Conservation (phyloP, 2,888 invertebrate genomes). For the Erebia aethiops region DNA sequence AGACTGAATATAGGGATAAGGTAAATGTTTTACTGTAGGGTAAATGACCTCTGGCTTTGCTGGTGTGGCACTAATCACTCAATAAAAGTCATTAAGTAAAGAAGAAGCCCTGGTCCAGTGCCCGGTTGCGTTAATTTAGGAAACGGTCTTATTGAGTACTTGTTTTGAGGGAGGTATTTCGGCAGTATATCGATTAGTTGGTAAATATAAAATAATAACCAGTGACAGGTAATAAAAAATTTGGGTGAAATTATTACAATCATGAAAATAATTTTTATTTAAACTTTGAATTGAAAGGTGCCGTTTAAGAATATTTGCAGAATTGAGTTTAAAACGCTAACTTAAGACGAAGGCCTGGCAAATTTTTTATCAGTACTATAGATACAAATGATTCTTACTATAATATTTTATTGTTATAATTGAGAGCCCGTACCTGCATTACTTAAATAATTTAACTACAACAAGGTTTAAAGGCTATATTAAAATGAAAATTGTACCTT, state of each 20-base stretch:
- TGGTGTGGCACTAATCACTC: background rate
- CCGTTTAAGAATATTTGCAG: background rate
- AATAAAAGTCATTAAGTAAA: too few relatives aligned
- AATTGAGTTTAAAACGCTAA: constrained; percentile 1
- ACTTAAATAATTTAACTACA: constrained; percentile 5
- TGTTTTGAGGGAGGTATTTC: background rate
- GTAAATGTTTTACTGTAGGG: constrained; percentile 35
- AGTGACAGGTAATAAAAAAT: too few relatives aligned
- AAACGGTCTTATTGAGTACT: constrained; percentile 1
- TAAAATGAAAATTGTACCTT: constrained; percentile 6
- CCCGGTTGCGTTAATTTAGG: background rate
- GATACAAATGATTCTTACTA: background rate
- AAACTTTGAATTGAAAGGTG: too few relatives aligned
- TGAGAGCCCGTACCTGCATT: background rate
- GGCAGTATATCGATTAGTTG: too few relatives aligned
- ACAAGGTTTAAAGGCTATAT: constrained; percentile 1
- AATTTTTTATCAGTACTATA: background rate
- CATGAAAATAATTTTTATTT: too few relatives aligned
- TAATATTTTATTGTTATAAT: background rate
- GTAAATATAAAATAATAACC: too few relatives aligned
- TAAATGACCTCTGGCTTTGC: background rate
- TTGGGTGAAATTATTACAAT: too few relatives aligned
- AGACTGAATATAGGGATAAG: constrained; percentile 52
- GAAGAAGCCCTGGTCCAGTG: background rate
- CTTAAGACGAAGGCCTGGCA: background rate